Percentiles rank a stretch among this genome's conserved stretches.
Evolutionary conservation across 2,797 vertebrate genomes (phyloP).

Genomic region (Chiroxiphia lanceolata): DNA sequence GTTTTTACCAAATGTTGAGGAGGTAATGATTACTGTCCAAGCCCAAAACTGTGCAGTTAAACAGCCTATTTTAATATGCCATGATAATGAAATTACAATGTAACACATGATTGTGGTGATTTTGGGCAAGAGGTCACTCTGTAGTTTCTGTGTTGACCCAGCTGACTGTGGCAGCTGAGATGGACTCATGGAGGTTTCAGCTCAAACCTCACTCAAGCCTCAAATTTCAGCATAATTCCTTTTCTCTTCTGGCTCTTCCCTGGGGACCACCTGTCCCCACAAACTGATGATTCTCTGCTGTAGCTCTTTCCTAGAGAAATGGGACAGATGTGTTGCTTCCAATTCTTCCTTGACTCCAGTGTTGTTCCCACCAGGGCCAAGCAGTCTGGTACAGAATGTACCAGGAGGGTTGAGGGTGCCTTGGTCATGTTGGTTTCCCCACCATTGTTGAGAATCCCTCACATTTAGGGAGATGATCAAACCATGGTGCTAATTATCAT

Average conservation of each 20-base stretch:
- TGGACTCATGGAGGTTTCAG: not conserved
- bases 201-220: not conserved
- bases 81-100: not conserved
- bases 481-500: not conserved
- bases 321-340: not conserved
- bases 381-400: too few relatives aligned
- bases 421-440: fast-evolving
- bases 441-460: not conserved
- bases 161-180: not conserved
- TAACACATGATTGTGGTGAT: not conserved
- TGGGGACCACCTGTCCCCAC: not conserved
- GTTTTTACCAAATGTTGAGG: not conserved
- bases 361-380: not conserved
- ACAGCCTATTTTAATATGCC: not conserved
- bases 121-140: not conserved
- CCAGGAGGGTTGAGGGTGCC: fast-evolving
- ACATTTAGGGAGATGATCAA: not conserved
- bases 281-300: not conserved
- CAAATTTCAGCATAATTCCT: not conserved
- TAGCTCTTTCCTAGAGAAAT: not conserved
- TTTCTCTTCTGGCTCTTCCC: not conserved
- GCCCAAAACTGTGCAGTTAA: not conserved
- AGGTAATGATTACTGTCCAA: not conserved
- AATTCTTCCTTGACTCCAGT: not conserved
- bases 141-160: not conserved